These are phyloP conservation scores for Platypus cylindrus DNA, from an alignment of 2,888 invertebrate species.

Conservation along the genomic window DNA sequence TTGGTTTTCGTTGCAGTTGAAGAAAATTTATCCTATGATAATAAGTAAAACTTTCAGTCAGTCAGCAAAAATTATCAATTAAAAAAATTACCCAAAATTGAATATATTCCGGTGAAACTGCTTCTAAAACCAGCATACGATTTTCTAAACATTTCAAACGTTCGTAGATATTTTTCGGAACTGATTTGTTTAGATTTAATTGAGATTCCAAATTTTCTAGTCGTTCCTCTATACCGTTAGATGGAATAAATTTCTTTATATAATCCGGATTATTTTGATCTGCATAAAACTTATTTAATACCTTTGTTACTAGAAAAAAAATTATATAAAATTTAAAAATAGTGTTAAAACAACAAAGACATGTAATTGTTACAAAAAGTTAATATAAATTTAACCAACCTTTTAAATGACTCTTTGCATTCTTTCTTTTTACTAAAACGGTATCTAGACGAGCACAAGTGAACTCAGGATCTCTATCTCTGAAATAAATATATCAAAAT, in stretches of 20 bases:
- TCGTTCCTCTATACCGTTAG: conserved; percentile 53
- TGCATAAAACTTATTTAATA: conserved; percentile 48
- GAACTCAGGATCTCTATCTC: conserved; percentile 35
- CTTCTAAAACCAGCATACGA: conserved; percentile 56
- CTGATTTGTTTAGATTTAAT: conserved; percentile 41
- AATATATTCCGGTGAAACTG: conserved; percentile 70
- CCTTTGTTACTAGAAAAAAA: conserved; percentile 53
- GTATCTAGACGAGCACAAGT: conserved; percentile 70
- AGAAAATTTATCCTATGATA: conserved; percentile 14
- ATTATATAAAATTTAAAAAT: background rate
- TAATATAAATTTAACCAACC: conserved; percentile 37
- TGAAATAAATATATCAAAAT: conserved; percentile 3
- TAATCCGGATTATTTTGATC: conserved; percentile 37
- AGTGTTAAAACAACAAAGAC: background rate
- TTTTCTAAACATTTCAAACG: conserved; percentile 65
- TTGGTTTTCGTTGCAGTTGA: too few species aligned
- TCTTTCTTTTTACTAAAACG: conserved; percentile 54
- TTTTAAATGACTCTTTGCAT: conserved; percentile 69
- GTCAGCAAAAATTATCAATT: background rate
- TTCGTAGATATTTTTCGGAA: conserved; percentile 50
- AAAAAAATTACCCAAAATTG: conserved; percentile 46
- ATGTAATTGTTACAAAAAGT: background rate
- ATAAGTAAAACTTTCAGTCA: background rate
- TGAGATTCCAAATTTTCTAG: conserved; percentile 51
- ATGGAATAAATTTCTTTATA: conserved; percentile 34